Base-by-base conservation (phyloP, 1,140 invertebrate species). In the Delia radicum region DNA sequence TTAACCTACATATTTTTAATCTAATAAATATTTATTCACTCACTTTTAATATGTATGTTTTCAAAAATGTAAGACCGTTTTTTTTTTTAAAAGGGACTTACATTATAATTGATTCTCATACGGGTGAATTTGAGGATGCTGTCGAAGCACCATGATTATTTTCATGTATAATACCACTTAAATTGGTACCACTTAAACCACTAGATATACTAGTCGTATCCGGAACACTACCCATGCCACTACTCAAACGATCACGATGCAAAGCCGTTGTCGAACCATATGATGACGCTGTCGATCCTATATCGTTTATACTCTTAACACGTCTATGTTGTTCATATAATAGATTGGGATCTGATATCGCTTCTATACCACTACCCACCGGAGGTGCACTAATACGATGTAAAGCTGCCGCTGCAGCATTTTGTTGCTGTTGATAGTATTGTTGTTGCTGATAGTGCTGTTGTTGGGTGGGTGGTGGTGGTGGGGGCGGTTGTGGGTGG, bases 241-340 rank as follows among this genome's bases (percentile, higher is more conserved):
- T 33, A 24, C 65, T 69, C 21, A 69, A 33, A 69, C 65, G 65
- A 24, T 69, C 65, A 12, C 65, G 29, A 12, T n/a, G 13, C 8
- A 33, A 69, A 33, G 65, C 31, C n/a, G 29, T 18, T 0, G n/a
- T 33, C 3, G 65, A 69, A 33, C 65, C 28, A 21, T n/a, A 21
- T 13, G 77, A 87, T 77, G 82, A 86, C 79, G 80, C 86, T 77
- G 90, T 87, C 77, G 89, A 88, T 33, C 93, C 91, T 78, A 92
- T 92, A 81, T 93, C 92, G 46, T 91, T 91, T 77, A 92, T 93
- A 76, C 91, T 93, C 78, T 92, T 92, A 18, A 93, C 91, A 15
- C 92, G 87, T 61, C 92, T 88, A 79, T 92, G 92, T 75, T 90
- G 88, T 75, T 82, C 82, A 67, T 84, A 84, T 29, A 62, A 26